These are phyloP conservation scores for Pyrgus malvae DNA, from an alignment of 2,888 invertebrate species.

Conservation along the genomic window DNA sequence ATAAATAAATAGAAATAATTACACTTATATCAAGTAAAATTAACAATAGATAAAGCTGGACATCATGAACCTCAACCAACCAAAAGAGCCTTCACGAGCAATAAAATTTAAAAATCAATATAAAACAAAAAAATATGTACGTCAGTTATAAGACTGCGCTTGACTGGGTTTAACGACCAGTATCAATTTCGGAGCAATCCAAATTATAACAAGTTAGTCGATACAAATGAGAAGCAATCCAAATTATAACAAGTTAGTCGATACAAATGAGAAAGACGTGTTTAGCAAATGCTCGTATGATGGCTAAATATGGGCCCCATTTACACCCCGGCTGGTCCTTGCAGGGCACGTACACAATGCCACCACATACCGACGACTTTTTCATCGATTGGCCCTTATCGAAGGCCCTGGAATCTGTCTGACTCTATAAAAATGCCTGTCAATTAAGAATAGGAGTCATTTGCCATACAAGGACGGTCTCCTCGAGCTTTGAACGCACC, in stretches of 20 bases:
- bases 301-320: conserved; percentile 12
- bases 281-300: conserved; percentile 4
- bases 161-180: no score
- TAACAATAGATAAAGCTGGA: no score
- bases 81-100: no score
- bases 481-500: not conserved
- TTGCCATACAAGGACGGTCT: not conserved
- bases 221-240: no score
- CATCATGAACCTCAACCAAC: no score
- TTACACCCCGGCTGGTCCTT: conserved; percentile 1
- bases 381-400: conserved; percentile 5
- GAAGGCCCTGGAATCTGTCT: conserved; percentile 4
- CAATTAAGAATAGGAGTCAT: not conserved
- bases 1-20: no score
- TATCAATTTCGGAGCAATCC: no score
- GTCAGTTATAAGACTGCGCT: no score
- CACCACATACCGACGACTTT: conserved; percentile 6
- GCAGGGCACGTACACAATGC: not conserved
- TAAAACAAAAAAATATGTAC: no score
- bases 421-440: conserved; percentile 10
- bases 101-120: no score
- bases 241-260: not conserved
- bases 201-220: not conserved
- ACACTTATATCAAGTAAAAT: no score
- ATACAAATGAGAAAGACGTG: not conserved